Evolutionary conservation across 2,888 invertebrate genomes (phyloP).

Genomic region (Pristionchus mayeri): DNA sequence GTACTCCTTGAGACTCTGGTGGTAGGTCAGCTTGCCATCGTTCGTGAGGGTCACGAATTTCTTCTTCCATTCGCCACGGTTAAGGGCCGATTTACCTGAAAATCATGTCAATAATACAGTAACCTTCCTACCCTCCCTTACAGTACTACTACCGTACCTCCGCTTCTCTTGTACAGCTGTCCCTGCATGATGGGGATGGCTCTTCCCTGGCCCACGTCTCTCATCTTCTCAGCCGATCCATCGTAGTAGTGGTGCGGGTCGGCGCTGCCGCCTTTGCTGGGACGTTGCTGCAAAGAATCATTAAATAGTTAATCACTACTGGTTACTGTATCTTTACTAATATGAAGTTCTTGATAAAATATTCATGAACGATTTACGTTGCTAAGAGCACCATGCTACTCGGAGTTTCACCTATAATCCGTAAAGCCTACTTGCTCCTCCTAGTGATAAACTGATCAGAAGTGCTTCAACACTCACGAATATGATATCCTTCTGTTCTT

Average conservation of each 20-base stretch:
- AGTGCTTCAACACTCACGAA: constrained; percentile 80
- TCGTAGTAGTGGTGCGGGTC: constrained; percentile 47
- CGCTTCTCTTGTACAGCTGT: constrained; percentile 89
- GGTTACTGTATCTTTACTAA: no score
- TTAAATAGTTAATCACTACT: background rate
- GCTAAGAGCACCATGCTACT: no score
- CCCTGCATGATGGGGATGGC: constrained; percentile 98
- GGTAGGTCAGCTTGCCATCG: constrained; percentile 94
- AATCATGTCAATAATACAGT: background rate
- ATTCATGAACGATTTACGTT: background rate
- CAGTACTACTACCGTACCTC: constrained; percentile 37
- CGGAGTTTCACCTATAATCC: no score
- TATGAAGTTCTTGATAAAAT: no score
- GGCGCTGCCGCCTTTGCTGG: background rate
- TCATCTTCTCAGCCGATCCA: constrained; percentile 57
- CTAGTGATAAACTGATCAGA: no score
- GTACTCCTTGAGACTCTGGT: constrained; percentile 96
- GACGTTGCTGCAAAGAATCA: constrained; percentile 56
- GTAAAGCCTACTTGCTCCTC: no score
- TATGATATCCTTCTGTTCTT: constrained; percentile 93
- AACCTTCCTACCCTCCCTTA: background rate
- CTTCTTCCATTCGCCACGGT: constrained; percentile 95
- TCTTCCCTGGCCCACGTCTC: constrained; percentile 86
- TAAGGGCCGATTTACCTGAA: constrained; percentile 60
- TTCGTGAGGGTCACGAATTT: constrained; percentile 96